phyloP scores from a whole-genome alignment of 2,113 vertebrate species.

The Amblyopsis rosae region DNA sequence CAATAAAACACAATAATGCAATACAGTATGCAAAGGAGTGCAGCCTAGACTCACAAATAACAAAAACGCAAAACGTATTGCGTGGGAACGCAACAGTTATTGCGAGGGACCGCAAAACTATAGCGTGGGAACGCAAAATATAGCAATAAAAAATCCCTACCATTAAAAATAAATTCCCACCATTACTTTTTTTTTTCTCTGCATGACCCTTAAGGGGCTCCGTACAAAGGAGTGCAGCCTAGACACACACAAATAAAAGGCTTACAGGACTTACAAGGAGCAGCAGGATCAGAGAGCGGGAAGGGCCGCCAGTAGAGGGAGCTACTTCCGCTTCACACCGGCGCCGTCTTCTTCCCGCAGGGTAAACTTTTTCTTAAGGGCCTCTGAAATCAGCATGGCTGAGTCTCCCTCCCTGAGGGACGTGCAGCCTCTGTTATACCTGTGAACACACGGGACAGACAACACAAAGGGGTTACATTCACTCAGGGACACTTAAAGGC shows the following conservation, averaged over 20 bases:
- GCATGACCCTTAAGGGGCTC: background rate
- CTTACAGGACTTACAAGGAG: conserved; percentile 60
- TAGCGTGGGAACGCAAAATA: background rate
- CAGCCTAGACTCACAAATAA: background rate
- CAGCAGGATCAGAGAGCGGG: conserved; percentile 31
- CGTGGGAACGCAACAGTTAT: too few species aligned
- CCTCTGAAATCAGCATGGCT: conserved; percentile 89
- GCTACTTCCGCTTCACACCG: conserved; percentile 76
- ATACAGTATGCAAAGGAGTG: background rate
- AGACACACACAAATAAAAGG: background rate
- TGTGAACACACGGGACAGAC: conserved; percentile 33
- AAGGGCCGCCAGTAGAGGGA: background rate
- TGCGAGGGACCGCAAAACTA: background rate
- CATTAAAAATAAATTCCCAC: too few species aligned
- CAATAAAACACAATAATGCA: background rate
- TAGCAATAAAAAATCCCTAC: too few species aligned
- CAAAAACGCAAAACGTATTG: background rate
- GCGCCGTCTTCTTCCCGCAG: conserved; percentile 87
- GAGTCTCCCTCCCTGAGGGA: conserved; percentile 92
- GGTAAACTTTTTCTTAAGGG: conserved; percentile 91
- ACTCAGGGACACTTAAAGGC: background rate
- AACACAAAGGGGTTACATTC: background rate
- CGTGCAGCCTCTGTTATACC: conserved; percentile 83
- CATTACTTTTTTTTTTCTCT: too few species aligned
- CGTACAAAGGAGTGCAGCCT: too few species aligned